Conservation (phyloP, 2,797 vertebrate genomes). For the Leptatherina wallacei region DNA sequence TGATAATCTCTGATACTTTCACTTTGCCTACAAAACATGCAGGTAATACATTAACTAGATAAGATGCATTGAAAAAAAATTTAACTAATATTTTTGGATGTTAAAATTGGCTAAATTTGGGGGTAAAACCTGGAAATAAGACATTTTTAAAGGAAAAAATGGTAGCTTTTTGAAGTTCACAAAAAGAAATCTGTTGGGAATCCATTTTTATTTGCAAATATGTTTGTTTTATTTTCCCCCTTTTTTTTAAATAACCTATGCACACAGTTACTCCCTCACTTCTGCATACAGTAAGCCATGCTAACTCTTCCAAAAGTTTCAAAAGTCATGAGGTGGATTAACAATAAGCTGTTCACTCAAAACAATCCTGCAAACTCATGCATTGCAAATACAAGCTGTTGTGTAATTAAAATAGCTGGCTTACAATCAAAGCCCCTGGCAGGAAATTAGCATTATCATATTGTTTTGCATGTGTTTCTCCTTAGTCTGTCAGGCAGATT, state of each 20-base stretch:
- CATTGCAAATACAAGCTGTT: conserved; percentile 48
- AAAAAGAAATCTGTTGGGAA: conserved; percentile 40
- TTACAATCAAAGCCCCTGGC: conserved; percentile 60
- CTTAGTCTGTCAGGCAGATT: conserved; percentile 53
- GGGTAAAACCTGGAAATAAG: neutral
- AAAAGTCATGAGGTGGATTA: conserved; percentile 49
- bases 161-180: conserved; percentile 11
- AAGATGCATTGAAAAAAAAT: neutral
- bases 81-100: neutral
- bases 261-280: conserved; percentile 31
- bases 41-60: neutral
- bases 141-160: neutral
- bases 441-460: conserved; percentile 76
- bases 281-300: conserved; percentile 29
- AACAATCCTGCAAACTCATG: conserved; percentile 40
- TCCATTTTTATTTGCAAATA: neutral
- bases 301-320: conserved; percentile 38
- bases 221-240: neutral
- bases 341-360: conserved; percentile 57
- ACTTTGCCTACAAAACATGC: conserved; percentile 10
- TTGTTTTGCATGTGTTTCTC: conserved; percentile 75
- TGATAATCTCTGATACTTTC: conserved; percentile 29
- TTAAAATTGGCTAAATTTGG: neutral
- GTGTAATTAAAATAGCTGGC: conserved; percentile 74
- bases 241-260: conserved; percentile 39